A percentile compares a stretch with the other conserved stretches of the same genome.
Conservation (phyloP, 2,797 vertebrate species). For the Numenius phaeopus region DNA sequence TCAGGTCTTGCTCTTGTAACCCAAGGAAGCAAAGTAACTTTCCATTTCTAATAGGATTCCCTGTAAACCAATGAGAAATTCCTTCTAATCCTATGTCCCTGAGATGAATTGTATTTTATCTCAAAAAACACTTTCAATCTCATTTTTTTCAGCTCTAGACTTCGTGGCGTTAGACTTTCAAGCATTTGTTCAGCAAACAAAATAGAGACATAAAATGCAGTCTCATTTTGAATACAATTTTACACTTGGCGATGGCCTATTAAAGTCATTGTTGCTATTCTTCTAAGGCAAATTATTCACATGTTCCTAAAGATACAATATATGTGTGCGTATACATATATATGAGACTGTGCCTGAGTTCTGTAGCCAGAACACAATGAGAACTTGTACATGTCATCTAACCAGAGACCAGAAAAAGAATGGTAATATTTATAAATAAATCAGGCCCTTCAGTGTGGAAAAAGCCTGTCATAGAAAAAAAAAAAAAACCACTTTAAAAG, state of each 20-base stretch:
- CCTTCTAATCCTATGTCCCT: not conserved
- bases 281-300: not conserved
- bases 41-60: not conserved
- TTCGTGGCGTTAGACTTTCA: not conserved
- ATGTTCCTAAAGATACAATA: not conserved
- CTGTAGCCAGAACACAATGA: not conserved
- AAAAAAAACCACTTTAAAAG: not conserved
- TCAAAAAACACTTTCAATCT: not conserved
- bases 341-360: fast-evolving
- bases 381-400: not conserved
- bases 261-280: not conserved
- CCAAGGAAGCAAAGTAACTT: not conserved
- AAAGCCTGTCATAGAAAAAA: not conserved
- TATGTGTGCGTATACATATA: not conserved
- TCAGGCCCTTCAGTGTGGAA: not conserved
- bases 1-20: not conserved
- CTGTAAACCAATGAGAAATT: not conserved
- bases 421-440: not conserved
- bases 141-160: not conserved
- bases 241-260: not conserved
- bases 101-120: not conserved
- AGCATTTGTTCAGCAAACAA: not conserved
- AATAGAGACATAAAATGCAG: not conserved
- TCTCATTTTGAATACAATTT: not conserved
- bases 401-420: not conserved